Conservation (phyloP, 2,888 invertebrate species). For the Orchesella flavescens region DNA sequence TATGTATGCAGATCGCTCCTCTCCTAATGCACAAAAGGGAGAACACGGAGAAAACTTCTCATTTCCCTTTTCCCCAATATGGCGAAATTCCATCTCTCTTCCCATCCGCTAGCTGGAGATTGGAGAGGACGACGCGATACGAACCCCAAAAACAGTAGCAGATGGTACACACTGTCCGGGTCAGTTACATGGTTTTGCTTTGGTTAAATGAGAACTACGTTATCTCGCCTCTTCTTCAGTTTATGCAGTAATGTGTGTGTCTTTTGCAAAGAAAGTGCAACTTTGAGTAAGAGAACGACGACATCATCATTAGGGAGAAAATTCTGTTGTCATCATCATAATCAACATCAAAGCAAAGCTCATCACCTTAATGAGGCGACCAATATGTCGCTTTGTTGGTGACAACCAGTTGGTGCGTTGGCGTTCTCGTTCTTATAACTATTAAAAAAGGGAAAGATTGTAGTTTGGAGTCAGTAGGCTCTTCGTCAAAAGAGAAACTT, state of each 20-base stretch:
- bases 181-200: constrained; percentile 21
- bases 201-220: neutral
- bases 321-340: constrained; percentile 57
- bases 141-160: constrained; percentile 1
- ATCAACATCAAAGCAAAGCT: constrained; percentile 62
- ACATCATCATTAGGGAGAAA: constrained; percentile 57
- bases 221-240: neutral
- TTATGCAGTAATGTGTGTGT: neutral
- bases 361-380: constrained; percentile 62
- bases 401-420: constrained; percentile 4
- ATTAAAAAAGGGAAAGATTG: too few species aligned
- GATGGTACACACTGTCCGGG: constrained; percentile 36
- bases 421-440: neutral
- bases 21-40: neutral
- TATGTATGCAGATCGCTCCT: neutral
- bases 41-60: constrained; percentile 24
- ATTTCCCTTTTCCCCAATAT: constrained; percentile 22
- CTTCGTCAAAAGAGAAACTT: too few species aligned
- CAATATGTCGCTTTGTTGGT: constrained; percentile 48
- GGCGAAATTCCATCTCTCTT: neutral
- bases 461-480: too few species aligned
- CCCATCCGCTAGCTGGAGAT: neutral
- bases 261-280: neutral
- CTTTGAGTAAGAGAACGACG: constrained; percentile 1
- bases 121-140: neutral